phyloP scores from a whole-genome alignment of 2,888 invertebrate genomes.

The Napeogenes sylphis region DNA sequence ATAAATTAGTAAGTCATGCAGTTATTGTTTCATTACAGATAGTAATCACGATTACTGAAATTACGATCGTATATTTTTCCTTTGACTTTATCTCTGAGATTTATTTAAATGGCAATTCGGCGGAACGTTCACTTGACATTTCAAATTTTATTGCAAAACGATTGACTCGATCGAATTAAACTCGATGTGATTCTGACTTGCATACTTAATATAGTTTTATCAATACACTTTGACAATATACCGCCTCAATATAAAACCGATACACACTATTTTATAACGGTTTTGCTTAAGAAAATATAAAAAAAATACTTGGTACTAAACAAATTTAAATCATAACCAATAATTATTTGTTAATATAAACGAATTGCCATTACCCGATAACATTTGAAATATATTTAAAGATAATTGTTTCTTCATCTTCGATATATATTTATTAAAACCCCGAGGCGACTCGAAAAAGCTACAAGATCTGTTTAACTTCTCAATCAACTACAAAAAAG shows the following conservation, averaged over 20 bases:
- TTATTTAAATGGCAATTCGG: slow-evolving; percentile 11
- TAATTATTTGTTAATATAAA: too few relatives aligned
- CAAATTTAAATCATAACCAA: too few relatives aligned
- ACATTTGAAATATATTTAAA: too few relatives aligned
- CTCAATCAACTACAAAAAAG: slow-evolving; percentile 8
- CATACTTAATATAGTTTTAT: slow-evolving; percentile 4
- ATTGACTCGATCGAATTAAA: slow-evolving; percentile 19
- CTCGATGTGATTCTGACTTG: slow-evolving; percentile 13
- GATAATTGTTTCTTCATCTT: too few relatives aligned
- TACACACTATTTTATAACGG: too few relatives aligned
- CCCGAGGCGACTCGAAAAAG: background rate
- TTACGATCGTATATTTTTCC: slow-evolving; percentile 4
- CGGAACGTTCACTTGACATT: slow-evolving; percentile 34
- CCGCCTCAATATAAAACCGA: too few relatives aligned
- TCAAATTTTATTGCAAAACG: slow-evolving; percentile 45
- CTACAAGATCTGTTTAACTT: slow-evolving; percentile 5
- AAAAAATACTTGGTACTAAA: too few relatives aligned
- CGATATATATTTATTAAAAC: background rate
- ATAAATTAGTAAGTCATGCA: background rate
- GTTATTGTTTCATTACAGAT: slow-evolving; percentile 1
- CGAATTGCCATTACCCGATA: too few relatives aligned
- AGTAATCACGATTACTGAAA: background rate
- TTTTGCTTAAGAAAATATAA: background rate
- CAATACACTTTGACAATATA: too few relatives aligned
- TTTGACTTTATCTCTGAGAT: slow-evolving; percentile 7